Evolutionary conservation across 2,797 vertebrate species (phyloP).

Genomic region (Gadopsis marmoratus): DNA sequence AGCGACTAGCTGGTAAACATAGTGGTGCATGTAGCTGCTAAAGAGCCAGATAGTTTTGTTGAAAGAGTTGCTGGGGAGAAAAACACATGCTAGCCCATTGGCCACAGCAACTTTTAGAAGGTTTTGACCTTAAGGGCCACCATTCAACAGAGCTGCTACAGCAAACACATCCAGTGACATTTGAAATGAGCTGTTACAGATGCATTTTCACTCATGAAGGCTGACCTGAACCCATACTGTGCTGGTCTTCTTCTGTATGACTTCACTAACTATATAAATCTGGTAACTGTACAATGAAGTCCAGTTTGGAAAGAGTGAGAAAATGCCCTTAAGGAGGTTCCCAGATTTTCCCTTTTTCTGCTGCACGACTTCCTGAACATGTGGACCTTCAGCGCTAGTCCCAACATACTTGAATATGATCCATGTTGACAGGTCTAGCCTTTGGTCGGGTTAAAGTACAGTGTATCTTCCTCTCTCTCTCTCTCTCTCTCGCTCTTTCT

Average conservation of each 20-base stretch:
- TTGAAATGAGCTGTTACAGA: not conserved
- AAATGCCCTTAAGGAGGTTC: constrained; percentile 12
- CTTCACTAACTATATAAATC: not conserved
- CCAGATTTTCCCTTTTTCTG: constrained; percentile 25
- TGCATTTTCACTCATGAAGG: not conserved
- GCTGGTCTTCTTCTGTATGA: not conserved
- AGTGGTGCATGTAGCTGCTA: not conserved
- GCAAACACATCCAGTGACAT: not conserved
- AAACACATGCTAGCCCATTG: not conserved
- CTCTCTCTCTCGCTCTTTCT: constrained; percentile 45
- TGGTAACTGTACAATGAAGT: constrained; percentile 10
- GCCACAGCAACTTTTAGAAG: not conserved
- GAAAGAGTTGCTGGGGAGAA: not conserved
- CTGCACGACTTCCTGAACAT: constrained; percentile 53
- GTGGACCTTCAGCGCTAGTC: constrained; percentile 36
- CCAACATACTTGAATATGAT: constrained; percentile 66
- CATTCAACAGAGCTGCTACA: not conserved
- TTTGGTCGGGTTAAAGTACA: constrained; percentile 66
- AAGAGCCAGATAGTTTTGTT: not conserved
- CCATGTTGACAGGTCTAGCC: constrained; percentile 67
- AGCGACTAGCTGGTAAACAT: not conserved
- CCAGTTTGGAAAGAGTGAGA: constrained; percentile 6
- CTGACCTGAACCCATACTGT: constrained; percentile 7
- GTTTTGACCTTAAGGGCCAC: too few species aligned
- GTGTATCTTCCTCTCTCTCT: constrained; percentile 47